Evolutionary conservation across 2,888 invertebrate genomes (phyloP), one percentile per base, ranked within the genome.

Genomic region (Helicoverpa assulta): DNA sequence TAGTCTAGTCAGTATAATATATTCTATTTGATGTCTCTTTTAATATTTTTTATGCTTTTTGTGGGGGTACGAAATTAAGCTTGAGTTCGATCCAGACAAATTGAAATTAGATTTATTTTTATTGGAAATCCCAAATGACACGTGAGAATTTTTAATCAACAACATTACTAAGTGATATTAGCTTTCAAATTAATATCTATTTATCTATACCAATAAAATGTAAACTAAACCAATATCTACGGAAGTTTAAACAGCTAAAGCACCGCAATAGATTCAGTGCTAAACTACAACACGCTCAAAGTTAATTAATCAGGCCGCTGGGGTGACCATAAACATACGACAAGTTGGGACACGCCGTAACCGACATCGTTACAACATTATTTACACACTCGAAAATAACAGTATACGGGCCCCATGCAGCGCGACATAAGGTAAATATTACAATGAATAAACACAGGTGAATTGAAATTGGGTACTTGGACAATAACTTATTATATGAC

Each of bases 321-420:
- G 69, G 76, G 78, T 78, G 74, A 70, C 78, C 74, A 74, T 76
- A 76, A 76, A 78, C 76, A 78, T 65, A 73, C 68, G 70, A 70
- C 78, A 66, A 77, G 78, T 77, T 78, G 70, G 78, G 70, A 74
- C 78, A 70, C 60, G 62, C 65, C 60, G 75, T 77, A 70, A 71
- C 82, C 80, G 75, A 63, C 73, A 72, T 77, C 80, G 80, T 74
- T 73, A 70, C 61, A 58, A 70, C 68, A 76, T 82, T 82, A 76
- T 82, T 80, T 80, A 82, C 67, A 65, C 21, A 51, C 60, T 82
- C 70, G 33, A 73, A 82, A 80, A 81, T 81, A 79, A 71, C 64
- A 73, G 61, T 62, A 26, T 16, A 19, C 61, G 37, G 55, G 67
- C 52, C 57, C 54, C 61, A 54, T 57, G 55, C 33, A 70, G 60